Percentiles rank a stretch among this genome's conserved stretches.
These are phyloP conservation scores for Mustelus asterias DNA, from an alignment of 2,113 vertebrate genomes.

Conservation along the genomic window DNA sequence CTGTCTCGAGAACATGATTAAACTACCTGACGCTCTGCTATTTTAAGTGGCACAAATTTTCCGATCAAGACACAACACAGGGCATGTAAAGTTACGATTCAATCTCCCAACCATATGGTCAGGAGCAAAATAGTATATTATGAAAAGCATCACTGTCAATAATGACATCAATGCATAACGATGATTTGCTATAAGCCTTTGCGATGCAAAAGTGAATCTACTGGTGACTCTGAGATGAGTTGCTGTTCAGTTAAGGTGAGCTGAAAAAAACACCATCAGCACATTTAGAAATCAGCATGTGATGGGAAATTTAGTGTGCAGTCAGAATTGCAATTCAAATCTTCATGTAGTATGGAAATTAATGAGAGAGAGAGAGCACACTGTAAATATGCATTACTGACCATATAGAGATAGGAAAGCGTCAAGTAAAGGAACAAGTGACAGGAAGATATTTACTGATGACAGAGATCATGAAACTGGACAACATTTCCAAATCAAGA, in stretches of 20 bases:
- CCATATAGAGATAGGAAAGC: background rate
- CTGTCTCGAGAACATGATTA: background rate
- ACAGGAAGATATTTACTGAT: background rate
- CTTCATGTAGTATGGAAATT: background rate
- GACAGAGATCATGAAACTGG: background rate
- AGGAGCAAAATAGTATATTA: background rate
- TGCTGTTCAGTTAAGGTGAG: background rate
- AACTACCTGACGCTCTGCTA: background rate
- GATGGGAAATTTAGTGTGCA: background rate
- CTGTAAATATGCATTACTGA: background rate
- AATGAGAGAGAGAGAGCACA: background rate
- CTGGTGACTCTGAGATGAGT: background rate
- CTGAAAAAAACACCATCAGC: background rate
- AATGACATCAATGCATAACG: background rate
- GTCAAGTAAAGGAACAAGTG: background rate
- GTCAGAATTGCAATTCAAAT: background rate
- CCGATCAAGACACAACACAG: background rate
- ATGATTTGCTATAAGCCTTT: background rate
- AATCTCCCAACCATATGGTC: background rate
- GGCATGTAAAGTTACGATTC: background rate
- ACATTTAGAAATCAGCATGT: background rate
- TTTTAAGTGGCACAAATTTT: background rate
- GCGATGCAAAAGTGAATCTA: background rate
- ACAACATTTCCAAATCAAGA: slow-evolving; percentile 12
- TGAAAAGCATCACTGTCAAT: background rate